Evolutionary conservation across 2,113 vertebrate genomes (phyloP).

Genomic region (Pseudois nayaur): DNA sequence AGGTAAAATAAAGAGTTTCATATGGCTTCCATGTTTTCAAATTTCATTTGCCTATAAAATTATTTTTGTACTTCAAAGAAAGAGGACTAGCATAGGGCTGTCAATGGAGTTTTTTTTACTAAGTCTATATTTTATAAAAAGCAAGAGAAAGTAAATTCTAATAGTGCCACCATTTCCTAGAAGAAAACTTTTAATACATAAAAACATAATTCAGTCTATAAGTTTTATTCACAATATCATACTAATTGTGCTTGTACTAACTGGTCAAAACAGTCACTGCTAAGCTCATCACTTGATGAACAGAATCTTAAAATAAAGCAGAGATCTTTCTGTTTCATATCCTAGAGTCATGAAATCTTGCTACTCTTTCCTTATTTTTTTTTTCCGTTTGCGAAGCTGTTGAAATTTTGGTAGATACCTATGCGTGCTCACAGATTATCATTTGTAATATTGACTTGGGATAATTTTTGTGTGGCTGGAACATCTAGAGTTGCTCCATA

Average conservation of each 20-base stretch:
- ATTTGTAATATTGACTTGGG: background rate
- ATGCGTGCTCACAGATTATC: background rate
- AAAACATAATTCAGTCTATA: background rate
- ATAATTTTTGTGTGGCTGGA: background rate
- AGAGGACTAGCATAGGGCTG: background rate
- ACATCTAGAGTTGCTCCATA: background rate
- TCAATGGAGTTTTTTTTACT: background rate
- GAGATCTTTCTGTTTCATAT: background rate
- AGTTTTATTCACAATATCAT: background rate
- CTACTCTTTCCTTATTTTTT: background rate
- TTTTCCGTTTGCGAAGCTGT: background rate
- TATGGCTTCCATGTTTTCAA: background rate
- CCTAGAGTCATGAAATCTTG: background rate
- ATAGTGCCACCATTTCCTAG: background rate
- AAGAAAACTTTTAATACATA: background rate
- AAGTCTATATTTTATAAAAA: background rate
- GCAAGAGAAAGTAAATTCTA: background rate
- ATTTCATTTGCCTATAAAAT: background rate
- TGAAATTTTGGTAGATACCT: background rate
- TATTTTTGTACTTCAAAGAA: background rate
- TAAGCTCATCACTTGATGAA: background rate
- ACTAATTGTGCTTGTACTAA: background rate
- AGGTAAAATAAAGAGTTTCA: background rate
- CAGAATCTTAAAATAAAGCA: background rate
- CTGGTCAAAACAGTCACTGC: background rate